Conservation (phyloP, 2,797 vertebrate genomes). For the Pipistrellus nathusii region DNA sequence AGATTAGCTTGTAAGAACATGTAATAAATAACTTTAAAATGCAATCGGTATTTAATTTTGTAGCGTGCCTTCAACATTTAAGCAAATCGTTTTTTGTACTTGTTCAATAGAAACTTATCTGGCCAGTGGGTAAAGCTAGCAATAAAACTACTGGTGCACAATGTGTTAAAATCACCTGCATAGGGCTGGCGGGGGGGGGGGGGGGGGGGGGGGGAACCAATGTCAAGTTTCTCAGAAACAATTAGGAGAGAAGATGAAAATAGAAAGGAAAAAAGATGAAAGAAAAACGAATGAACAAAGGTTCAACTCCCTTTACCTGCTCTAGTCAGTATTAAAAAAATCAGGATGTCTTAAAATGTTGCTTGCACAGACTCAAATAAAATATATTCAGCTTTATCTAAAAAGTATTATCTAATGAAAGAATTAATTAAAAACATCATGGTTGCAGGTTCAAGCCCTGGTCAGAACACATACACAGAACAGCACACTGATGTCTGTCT, state of each 20-base stretch:
- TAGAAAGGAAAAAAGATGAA: neutral
- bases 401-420: conserved; percentile 34
- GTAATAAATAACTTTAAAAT: too few relatives aligned
- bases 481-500: neutral
- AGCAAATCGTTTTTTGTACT: too few relatives aligned
- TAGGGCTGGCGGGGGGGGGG: neutral
- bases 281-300: neutral
- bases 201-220: neutral
- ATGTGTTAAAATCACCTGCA: neutral
- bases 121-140: too few relatives aligned
- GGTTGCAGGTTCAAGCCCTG: neutral
- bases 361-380: neutral
- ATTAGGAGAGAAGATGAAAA: conserved; percentile 32
- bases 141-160: too few relatives aligned
- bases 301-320: neutral
- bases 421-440: conserved; percentile 25
- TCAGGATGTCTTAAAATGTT: neutral
- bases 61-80: too few relatives aligned
- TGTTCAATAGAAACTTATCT: too few relatives aligned
- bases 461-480: neutral
- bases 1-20: too few relatives aligned
- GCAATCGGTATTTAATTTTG: too few relatives aligned
- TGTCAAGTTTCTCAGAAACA: conserved; percentile 39
- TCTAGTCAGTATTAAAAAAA: neutral
- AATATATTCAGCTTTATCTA: neutral